Conservation (phyloP, 2,113 vertebrate genomes). For the Lynx canadensis region DNA sequence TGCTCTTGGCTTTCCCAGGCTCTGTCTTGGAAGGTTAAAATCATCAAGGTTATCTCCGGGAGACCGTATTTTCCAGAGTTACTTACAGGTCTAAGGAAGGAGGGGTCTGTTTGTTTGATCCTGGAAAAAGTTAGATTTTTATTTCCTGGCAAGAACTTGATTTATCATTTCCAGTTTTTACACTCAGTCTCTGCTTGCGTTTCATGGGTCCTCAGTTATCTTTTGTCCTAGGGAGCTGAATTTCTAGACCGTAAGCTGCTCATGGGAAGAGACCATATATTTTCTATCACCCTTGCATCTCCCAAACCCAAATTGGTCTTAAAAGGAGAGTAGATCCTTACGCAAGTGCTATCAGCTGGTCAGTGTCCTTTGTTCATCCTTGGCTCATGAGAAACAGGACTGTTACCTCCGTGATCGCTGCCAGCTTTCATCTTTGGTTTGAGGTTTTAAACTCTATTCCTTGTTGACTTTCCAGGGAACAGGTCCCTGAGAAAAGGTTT, state of each 20-base stretch:
- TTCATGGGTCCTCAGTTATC: background rate
- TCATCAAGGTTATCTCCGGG: background rate
- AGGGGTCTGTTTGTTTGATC: background rate
- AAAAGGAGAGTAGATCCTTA: background rate
- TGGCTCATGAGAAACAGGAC: no score
- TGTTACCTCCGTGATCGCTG: background rate
- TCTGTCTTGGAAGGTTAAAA: background rate
- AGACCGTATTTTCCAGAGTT: background rate
- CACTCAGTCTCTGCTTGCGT: background rate
- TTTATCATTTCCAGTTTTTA: background rate
- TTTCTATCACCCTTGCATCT: background rate
- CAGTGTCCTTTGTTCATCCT: background rate
- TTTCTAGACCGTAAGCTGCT: background rate
- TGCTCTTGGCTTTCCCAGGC: no score
- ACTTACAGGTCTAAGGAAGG: background rate
- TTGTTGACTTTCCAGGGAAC: background rate
- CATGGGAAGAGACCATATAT: background rate
- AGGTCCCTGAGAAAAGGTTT: background rate
- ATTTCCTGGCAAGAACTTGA: background rate
- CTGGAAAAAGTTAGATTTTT: background rate
- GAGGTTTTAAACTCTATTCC: background rate
- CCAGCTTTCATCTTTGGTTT: conserved; percentile 58
- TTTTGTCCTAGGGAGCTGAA: background rate
- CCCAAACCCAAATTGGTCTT: background rate
- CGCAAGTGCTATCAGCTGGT: no score